Evolutionary conservation across 2,888 invertebrate species (phyloP).

Genomic region (Galeopsomyia nigrocyanea): DNA sequence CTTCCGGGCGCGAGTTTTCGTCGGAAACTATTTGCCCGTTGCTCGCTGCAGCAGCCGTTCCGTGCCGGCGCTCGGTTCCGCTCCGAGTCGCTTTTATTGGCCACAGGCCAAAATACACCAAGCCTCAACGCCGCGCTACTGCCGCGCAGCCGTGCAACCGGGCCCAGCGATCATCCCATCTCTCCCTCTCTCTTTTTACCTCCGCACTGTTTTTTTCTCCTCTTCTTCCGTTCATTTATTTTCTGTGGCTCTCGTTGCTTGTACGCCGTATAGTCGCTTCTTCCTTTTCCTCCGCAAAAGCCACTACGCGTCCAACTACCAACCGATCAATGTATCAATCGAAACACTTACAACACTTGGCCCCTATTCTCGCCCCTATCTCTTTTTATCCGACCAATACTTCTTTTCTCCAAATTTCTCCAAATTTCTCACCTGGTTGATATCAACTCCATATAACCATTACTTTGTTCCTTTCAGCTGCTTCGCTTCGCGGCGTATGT

Average conservation of each 20-base stretch:
- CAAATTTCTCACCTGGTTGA: no score
- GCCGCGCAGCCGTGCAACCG: not conserved
- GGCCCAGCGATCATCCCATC: no score
- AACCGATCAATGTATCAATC: slow-evolving; percentile 62
- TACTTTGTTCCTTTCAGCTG: no score
- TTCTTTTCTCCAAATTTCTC: not conserved
- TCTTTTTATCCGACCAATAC: slow-evolving; percentile 49
- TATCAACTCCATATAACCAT: no score
- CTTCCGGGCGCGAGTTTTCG: slow-evolving; percentile 25
- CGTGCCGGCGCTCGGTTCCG: slow-evolving; percentile 38
- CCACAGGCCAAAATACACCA: slow-evolving; percentile 61
- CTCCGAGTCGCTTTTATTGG: slow-evolving; percentile 60
- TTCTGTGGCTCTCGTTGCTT: no score
- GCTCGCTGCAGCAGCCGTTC: not conserved
- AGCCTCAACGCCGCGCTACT: slow-evolving; percentile 39
- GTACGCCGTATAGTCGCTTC: not conserved
- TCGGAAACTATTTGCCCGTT: slow-evolving; percentile 42
- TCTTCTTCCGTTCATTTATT: no score
- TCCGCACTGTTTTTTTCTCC: no score
- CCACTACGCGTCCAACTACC: slow-evolving; percentile 46
- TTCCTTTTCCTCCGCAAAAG: slow-evolving; percentile 12
- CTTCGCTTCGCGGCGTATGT: not conserved
- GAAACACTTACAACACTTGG: slow-evolving; percentile 65
- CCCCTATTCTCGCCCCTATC: slow-evolving; percentile 58
- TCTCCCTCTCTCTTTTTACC: no score